A percentile compares a stretch with the other conserved stretches of the same genome.
These are phyloP conservation scores for Zaprionus inermis DNA, from an alignment of 1,140 invertebrate species.

Conservation along the genomic window DNA sequence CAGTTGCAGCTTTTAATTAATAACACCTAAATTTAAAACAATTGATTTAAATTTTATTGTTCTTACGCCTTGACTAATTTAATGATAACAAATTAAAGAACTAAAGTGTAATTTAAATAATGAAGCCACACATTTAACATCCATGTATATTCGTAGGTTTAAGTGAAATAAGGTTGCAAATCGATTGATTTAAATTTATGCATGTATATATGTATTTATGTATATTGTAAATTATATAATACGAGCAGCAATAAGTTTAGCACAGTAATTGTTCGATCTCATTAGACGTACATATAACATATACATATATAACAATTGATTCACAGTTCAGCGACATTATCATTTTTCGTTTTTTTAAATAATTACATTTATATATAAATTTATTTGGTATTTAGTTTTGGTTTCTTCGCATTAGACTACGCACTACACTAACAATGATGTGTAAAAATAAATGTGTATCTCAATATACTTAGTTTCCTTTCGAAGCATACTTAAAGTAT, in stretches of 20 bases:
- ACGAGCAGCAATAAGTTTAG: slow-evolving; percentile 39
- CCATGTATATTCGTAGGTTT: slow-evolving; percentile 8
- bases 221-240: slow-evolving; percentile 53
- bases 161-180: slow-evolving; percentile 24
- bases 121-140: slow-evolving; percentile 25
- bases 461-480: slow-evolving; percentile 51
- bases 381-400: slow-evolving; percentile 18
- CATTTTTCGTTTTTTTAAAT: slow-evolving; percentile 55
- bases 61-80: slow-evolving; percentile 31
- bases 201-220: neutral
- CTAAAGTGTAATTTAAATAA: slow-evolving; percentile 29
- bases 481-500: slow-evolving; percentile 43
- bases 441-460: slow-evolving; percentile 78
- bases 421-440: slow-evolving; percentile 80
- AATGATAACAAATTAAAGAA: slow-evolving; percentile 44
- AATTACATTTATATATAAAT: slow-evolving; percentile 65
- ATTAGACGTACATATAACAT: slow-evolving; percentile 63
- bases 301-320: slow-evolving; percentile 68
- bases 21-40: slow-evolving; percentile 17
- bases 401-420: slow-evolving; percentile 66
- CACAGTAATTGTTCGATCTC: slow-evolving; percentile 32
- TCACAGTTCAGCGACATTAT: slow-evolving; percentile 80
- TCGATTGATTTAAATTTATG: slow-evolving; percentile 39
- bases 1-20: no score
- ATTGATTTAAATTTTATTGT: slow-evolving; percentile 38